Evolutionary conservation across 2,797 vertebrate genomes (phyloP).

Genomic region (Xenentodon cancila): DNA sequence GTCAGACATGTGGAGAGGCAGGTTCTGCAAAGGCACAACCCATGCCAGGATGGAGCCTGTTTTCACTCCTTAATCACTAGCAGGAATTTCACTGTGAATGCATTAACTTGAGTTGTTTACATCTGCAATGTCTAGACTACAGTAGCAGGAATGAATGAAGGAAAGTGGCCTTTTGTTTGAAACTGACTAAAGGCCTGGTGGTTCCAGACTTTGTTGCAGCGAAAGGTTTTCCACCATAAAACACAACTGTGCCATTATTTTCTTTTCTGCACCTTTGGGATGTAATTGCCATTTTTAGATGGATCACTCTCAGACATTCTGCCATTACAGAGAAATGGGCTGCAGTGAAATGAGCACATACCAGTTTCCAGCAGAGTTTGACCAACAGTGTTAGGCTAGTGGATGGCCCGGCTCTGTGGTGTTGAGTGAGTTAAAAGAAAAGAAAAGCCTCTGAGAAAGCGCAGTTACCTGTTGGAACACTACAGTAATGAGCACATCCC

Average conservation of each 20-base stretch:
- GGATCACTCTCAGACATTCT: neutral
- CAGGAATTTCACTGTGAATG: neutral
- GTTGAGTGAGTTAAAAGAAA: too few species aligned
- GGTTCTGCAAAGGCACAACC: conserved; percentile 3
- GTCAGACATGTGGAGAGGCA: conserved; percentile 11
- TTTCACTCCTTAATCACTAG: neutral
- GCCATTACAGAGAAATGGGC: neutral
- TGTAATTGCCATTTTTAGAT: too few species aligned
- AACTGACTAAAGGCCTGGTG: too few species aligned
- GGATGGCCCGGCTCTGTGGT: too few species aligned
- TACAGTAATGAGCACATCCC: too few species aligned
- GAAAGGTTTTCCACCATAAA: too few species aligned
- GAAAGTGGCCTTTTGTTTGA: too few species aligned
- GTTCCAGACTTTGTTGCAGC: too few species aligned
- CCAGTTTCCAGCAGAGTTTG: neutral
- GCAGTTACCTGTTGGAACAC: too few species aligned
- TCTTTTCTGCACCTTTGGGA: neutral
- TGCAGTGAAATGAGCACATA: neutral
- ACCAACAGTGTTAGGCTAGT: too few species aligned
- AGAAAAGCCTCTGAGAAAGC: too few species aligned
- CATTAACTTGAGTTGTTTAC: neutral
- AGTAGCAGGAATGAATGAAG: too few species aligned
- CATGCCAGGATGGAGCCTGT: neutral
- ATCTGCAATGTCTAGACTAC: neutral
- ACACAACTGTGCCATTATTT: neutral